Evolutionary conservation across 2,797 vertebrate genomes (phyloP).

Genomic region (Acipenser oxyrinchus): DNA sequence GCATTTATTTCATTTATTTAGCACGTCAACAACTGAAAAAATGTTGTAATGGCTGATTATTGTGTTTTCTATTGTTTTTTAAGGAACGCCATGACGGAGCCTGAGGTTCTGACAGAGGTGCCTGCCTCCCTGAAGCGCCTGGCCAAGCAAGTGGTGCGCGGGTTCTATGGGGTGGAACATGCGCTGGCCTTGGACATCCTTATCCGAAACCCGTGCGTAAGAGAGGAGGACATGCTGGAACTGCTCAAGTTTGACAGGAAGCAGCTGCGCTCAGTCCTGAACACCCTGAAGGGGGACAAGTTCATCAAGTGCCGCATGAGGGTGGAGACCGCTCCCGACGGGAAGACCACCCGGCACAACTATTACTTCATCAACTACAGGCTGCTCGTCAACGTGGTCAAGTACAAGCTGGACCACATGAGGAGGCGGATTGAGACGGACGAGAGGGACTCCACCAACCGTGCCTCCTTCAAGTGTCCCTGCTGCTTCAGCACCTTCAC

Average conservation of each 20-base stretch:
- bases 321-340: slow-evolving; percentile 88
- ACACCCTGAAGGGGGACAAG: slow-evolving; percentile 93
- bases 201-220: slow-evolving; percentile 90
- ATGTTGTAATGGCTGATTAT: background rate
- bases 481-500: slow-evolving; percentile 91
- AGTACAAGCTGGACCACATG: slow-evolving; percentile 98
- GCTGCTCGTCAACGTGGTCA: slow-evolving; percentile 91
- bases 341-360: slow-evolving; percentile 93
- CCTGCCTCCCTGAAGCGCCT: slow-evolving; percentile 88
- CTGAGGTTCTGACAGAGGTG: slow-evolving; percentile 86
- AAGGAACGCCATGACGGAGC: slow-evolving; percentile 75
- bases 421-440: slow-evolving; percentile 93
- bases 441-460: slow-evolving; percentile 92
- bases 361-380: slow-evolving; percentile 97
- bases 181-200: slow-evolving; percentile 91
- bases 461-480: slow-evolving; percentile 91
- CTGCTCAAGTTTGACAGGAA: slow-evolving; percentile 96
- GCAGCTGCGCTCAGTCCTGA: slow-evolving; percentile 88
- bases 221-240: slow-evolving; percentile 97
- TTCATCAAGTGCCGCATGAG: slow-evolving; percentile 97
- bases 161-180: slow-evolving; percentile 93
- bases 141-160: slow-evolving; percentile 92
- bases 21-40: background rate
- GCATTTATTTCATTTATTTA: background rate
- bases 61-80: slow-evolving; percentile 1